A percentile compares a stretch with the other conserved stretches of the same genome.
phyloP scores from a whole-genome alignment of 1,140 invertebrate species.

The Drosophila varians region DNA sequence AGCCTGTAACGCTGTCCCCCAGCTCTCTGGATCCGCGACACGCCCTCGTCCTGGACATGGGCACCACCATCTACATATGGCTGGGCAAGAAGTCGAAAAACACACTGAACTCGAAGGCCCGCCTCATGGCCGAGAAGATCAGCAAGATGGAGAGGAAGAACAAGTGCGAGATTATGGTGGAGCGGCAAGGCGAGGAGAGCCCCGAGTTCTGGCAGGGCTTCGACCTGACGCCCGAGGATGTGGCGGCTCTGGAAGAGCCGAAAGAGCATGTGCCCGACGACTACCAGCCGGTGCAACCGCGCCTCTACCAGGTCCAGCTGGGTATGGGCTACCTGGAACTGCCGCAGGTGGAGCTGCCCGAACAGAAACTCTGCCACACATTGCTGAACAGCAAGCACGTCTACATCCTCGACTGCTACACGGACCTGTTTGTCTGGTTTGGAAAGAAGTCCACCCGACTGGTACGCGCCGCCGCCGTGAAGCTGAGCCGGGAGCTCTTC shows the following conservation, averaged over 20 bases:
- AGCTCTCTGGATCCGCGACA: conserved; percentile 94
- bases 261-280: conserved; percentile 91
- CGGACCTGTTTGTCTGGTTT: conserved; percentile 99
- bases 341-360: conserved; percentile 95
- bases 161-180: conserved; percentile 94
- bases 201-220: conserved; percentile 93
- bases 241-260: conserved; percentile 54
- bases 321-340: conserved; percentile 99
- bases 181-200: conserved; percentile 91
- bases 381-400: conserved; percentile 96
- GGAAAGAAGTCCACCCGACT: conserved; percentile 98
- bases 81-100: conserved; percentile 96
- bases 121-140: conserved; percentile 98
- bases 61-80: conserved; percentile 96
- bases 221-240: conserved; percentile 84
- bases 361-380: conserved; percentile 89
- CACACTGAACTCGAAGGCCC: conserved; percentile 96
- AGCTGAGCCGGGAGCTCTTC: conserved; percentile 97
- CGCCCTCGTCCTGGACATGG: conserved; percentile 96
- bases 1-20: conserved; percentile 90
- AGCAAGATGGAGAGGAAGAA: conserved; percentile 99
- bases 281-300: conserved; percentile 90
- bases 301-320: conserved; percentile 96
- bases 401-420: conserved; percentile 97
- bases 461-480: conserved; percentile 97